Evolutionary conservation across 2,797 vertebrate genomes (phyloP).

Genomic region (Falco cherrug): DNA sequence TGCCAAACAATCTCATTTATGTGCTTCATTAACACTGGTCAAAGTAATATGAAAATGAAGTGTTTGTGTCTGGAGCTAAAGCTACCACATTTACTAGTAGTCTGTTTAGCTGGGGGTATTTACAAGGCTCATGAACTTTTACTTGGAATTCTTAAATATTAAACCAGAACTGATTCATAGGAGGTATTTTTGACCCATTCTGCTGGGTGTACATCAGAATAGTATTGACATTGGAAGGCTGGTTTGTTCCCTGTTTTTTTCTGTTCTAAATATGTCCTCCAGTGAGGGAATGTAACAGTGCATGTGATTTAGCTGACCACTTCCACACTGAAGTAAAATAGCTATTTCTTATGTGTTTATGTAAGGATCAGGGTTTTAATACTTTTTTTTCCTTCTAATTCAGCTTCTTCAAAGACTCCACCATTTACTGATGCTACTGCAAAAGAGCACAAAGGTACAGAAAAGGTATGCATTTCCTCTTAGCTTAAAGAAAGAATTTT

Average conservation of each 20-base stretch:
- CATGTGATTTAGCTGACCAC: not conserved
- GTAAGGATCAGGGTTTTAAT: not conserved
- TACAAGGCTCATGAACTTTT: not conserved
- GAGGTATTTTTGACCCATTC: not conserved
- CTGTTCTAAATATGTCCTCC: not conserved
- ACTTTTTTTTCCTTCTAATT: not conserved
- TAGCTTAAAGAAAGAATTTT: not conserved
- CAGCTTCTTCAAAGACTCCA: not conserved
- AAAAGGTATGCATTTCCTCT: not conserved
- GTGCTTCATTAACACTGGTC: not conserved
- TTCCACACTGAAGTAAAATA: not conserved
- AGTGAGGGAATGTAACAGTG: not conserved
- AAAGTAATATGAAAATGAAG: not conserved
- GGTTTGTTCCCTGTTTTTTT: not conserved
- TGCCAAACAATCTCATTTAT: not conserved
- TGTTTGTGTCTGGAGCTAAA: not conserved
- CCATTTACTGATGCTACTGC: not conserved
- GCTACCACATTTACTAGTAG: not conserved
- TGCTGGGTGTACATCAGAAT: not conserved
- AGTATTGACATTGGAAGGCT: not conserved
- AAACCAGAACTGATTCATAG: not conserved
- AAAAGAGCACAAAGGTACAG: not conserved
- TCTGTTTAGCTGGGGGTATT: not conserved
- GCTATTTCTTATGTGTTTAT: not conserved
- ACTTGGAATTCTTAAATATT: not conserved